These are phyloP conservation scores for Cremastobaeus sp. DNA, from an alignment of 2,888 invertebrate species.

Conservation along the genomic window DNA sequence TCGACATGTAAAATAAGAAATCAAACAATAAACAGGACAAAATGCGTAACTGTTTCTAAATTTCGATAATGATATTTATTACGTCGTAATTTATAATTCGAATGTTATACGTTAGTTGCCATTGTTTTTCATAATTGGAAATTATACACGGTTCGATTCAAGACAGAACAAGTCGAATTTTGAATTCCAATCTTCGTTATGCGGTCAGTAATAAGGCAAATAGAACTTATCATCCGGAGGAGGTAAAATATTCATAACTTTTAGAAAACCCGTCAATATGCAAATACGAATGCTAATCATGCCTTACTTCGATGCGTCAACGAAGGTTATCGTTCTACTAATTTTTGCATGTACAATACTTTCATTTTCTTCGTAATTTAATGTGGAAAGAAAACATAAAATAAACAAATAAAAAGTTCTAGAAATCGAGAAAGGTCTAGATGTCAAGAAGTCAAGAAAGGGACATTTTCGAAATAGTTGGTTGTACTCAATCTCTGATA, in stretches of 20 bases:
- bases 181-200: conserved; percentile 63
- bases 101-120: conserved; percentile 56
- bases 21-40: conserved; percentile 47
- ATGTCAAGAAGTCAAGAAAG: no score
- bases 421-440: conserved; percentile 5
- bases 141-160: conserved; percentile 33
- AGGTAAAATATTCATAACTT: conserved; percentile 78
- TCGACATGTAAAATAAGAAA: conserved; percentile 49
- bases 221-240: conserved; percentile 61
- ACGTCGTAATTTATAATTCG: conserved; percentile 60
- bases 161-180: conserved; percentile 62
- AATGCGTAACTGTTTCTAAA: conserved; percentile 33
- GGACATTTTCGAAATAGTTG: no score
- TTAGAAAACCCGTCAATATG: conserved; percentile 78
- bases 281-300: conserved; percentile 77
- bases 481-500: no score
- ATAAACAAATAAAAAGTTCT: no score
- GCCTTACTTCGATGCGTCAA: conserved; percentile 60
- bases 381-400: no score
- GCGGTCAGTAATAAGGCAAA: conserved; percentile 63
- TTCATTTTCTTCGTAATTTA: conserved; percentile 47
- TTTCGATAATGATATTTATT: conserved; percentile 59
- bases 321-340: conserved; percentile 69
- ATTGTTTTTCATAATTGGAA: conserved; percentile 61
- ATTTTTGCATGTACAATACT: conserved; percentile 63